phyloP scores from a whole-genome alignment of 2,113 vertebrate genomes.

The Cricetomys ansorgei region DNA sequence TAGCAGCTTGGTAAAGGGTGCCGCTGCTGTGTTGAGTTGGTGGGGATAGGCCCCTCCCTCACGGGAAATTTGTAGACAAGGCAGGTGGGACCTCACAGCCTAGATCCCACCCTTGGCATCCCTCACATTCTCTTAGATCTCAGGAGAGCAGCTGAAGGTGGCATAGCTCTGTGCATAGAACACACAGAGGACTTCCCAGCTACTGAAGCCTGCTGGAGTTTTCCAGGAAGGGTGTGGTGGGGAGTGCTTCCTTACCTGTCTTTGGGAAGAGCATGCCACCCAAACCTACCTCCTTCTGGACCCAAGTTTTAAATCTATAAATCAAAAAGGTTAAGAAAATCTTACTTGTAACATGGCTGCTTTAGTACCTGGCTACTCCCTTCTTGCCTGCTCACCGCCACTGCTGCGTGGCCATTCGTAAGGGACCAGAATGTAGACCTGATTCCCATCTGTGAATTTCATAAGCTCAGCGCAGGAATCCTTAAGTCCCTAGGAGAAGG shows the following conservation, averaged over 20 bases:
- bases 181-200: not conserved
- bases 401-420: no score
- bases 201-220: not conserved
- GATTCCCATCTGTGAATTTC: no score
- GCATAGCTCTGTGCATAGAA: not conserved
- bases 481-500: not conserved
- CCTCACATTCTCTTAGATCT: not conserved
- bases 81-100: not conserved
- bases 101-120: not conserved
- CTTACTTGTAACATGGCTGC: fast-evolving
- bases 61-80: not conserved
- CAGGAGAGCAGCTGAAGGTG: not conserved
- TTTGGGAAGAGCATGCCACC: not conserved
- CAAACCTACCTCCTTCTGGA: fast-evolving
- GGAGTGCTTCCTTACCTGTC: not conserved
- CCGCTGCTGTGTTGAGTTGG: fast-evolving
- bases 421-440: not conserved
- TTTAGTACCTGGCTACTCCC: fast-evolving
- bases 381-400: not conserved
- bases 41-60: fast-evolving
- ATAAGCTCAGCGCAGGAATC: not conserved
- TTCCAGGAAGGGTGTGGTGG: no score
- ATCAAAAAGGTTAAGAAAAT: not conserved
- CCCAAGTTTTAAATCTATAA: fast-evolving
- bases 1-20: fast-evolving